Base-by-base conservation (phyloP, 2,888 invertebrate genomes). In the Protophormia terraenovae region DNA sequence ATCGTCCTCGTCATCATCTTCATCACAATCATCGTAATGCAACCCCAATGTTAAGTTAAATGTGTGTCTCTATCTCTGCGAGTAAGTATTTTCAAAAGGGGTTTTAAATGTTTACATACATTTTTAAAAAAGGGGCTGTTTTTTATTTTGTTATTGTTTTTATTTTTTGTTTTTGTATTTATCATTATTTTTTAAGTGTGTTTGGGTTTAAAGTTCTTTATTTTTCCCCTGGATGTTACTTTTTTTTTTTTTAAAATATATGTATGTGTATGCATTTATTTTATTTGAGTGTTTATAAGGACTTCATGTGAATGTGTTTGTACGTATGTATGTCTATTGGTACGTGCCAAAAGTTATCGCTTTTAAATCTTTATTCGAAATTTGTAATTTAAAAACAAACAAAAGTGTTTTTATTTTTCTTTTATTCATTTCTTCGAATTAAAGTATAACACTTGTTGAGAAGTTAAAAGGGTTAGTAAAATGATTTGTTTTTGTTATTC, bases 381-480 rank as follows among this genome's bases (percentile, higher is more conserved):
- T 73, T 58, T 80, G 66, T 80, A 66, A 80, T 80, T 67, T 80
- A 35, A 35, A 80, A 80, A 60, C 38, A 53, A 75, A 81, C 67
- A 60, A 73, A 75, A 75, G 14, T 58, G 47, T 55, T 79, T 64
- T 72, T 79, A 22, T 71, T 69, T 69, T 62, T 14, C 24, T 71
- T 32, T 72, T 32, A 67, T 62, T 60, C 45, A 62, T 73, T 73
- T 47, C 67, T 35, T 29, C 60, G 67, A 60, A 67, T 81, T 69
- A 67, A 75, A 75, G 47, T 67, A 35, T 41, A 81, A 60, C 67
- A 81, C 60, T 81, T 81, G 75, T 81, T 60, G 75, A 75, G 50
- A 75, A 67, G 81, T 62, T 81, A 69, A 81, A 81, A 81, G 73
- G 81, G 67, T 80, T 80, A 47, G 47, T 47, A 58, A 60, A 73